Evolutionary conservation across 2,113 vertebrate genomes (phyloP), one percentile per base, ranked within the genome.

Genomic region (Scomber japonicus): DNA sequence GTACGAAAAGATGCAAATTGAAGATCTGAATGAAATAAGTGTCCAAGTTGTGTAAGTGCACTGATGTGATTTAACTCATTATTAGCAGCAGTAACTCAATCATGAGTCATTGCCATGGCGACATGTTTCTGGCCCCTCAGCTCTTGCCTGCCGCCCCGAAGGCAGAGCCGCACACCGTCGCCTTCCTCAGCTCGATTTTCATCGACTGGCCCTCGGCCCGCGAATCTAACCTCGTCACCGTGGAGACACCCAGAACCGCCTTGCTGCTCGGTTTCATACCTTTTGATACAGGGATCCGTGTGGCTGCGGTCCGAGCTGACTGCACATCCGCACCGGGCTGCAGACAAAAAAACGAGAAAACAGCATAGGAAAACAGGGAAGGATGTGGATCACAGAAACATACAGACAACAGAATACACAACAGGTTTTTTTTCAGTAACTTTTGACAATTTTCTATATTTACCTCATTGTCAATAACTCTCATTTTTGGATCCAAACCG

Each of bases 121-220:
- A 92, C 89, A 75, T 84, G 67, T 89, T 27, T 92, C 56, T 0
- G 71, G 91, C 91, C 91, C 91, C 94, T 40, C 35, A 40, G 35
- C 35, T 40, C 35, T 40, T 40, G 35, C 35, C 35, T 40, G 7
- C 35, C 35, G 9, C 35, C 35, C 7, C 35, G 9, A 9, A 40
- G 35, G 35, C 65, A 61, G 95, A 92, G 94, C 95, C 91, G 94
- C 94, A 94, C 91, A 95, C 91, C 35, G 9, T 89, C 75, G 96
- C 95, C 92, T 96, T 99, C 96, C 96, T 98, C 96, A 99, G 96
- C 95, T 99, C 97, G 93, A 98, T 97, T 96, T 96, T 98, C 97
- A 97, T 96, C 71, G 95, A 96, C 86, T 97, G 97, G 95, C 96
- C 95, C 92, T 97, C 97, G 27, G 96, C 95, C 89, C 95, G 95